phyloP scores from a whole-genome alignment of 2,888 invertebrate species.

The Dorcus parallelipipedus region DNA sequence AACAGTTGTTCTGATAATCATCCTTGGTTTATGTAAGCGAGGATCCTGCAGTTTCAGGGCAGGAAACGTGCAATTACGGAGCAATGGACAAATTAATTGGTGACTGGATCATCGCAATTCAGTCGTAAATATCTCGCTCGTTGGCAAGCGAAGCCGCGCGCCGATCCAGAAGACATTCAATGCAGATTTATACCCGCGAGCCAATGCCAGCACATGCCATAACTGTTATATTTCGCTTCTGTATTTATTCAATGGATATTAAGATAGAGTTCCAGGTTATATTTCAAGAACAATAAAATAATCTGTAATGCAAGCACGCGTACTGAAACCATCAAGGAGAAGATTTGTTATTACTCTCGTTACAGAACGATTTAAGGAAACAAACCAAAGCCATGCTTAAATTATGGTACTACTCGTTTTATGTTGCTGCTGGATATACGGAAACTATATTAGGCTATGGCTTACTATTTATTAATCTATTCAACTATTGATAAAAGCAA shows the following conservation, averaged over 20 bases:
- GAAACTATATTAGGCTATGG: conserved; percentile 18
- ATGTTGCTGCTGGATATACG: conserved; percentile 12
- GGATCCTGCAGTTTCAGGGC: conserved; percentile 26
- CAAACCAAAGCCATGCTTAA: conserved; percentile 11
- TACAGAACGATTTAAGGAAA: conserved; percentile 6
- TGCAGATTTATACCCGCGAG: conserved; percentile 39
- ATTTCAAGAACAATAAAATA: conserved; percentile 4
- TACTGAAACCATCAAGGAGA: background rate
- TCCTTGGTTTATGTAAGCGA: conserved; percentile 19
- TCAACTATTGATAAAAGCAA: conserved; percentile 15
- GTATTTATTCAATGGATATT: conserved; percentile 24
- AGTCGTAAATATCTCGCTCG: conserved; percentile 37
- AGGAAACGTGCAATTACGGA: conserved; percentile 43
- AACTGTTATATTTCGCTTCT: conserved; percentile 38
- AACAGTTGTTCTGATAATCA: conserved; percentile 24
- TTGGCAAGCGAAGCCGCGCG: conserved; percentile 18
- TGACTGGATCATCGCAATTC: conserved; percentile 41
- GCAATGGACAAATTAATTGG: conserved; percentile 45
- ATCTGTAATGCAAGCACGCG: conserved; percentile 12
- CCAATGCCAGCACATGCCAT: conserved; percentile 37
- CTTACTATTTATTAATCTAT: conserved; percentile 16
- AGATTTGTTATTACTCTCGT: conserved; percentile 5
- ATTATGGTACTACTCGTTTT: conserved; percentile 9
- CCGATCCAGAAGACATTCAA: conserved; percentile 35
- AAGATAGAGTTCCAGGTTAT: conserved; percentile 7